Evolutionary conservation across 2,888 invertebrate genomes (phyloP).

Genomic region (Polydrusus pterygomalis): DNA sequence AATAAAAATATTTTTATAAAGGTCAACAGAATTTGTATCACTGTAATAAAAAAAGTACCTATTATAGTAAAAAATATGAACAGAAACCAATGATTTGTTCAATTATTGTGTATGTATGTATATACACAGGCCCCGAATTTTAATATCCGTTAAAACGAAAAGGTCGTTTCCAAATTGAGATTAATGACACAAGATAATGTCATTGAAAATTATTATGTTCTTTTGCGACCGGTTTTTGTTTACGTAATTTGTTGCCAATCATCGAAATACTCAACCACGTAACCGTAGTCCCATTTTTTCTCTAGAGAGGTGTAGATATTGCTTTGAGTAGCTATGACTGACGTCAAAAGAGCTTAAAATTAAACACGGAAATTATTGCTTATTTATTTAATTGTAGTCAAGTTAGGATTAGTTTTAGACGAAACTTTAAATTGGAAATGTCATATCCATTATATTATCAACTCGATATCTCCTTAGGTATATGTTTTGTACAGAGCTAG

Average conservation of each 20-base stretch:
- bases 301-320: constrained; percentile 6
- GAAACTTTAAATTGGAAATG: too few relatives aligned
- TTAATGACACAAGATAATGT: constrained; percentile 13
- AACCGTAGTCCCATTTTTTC: constrained; percentile 6
- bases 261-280: background rate
- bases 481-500: too few relatives aligned
- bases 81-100: background rate
- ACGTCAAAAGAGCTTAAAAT: constrained; percentile 24
- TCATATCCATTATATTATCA: too few relatives aligned
- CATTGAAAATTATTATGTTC: constrained; percentile 8
- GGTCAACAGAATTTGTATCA: background rate
- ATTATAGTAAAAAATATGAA: too few relatives aligned
- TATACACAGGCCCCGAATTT: background rate
- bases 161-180: constrained; percentile 12
- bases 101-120: background rate
- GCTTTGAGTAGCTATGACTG: constrained; percentile 12
- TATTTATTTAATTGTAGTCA: background rate
- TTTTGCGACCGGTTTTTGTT: constrained; percentile 15
- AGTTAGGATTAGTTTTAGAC: too few relatives aligned
- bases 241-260: constrained; percentile 9
- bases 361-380: constrained; percentile 11
- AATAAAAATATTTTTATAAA: background rate
- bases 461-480: too few relatives aligned
- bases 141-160: background rate
- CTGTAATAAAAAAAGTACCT: too few relatives aligned